These are phyloP conservation scores for Aleiodes leptofemur DNA, from an alignment of 2,888 invertebrate genomes.

Conservation along the genomic window DNA sequence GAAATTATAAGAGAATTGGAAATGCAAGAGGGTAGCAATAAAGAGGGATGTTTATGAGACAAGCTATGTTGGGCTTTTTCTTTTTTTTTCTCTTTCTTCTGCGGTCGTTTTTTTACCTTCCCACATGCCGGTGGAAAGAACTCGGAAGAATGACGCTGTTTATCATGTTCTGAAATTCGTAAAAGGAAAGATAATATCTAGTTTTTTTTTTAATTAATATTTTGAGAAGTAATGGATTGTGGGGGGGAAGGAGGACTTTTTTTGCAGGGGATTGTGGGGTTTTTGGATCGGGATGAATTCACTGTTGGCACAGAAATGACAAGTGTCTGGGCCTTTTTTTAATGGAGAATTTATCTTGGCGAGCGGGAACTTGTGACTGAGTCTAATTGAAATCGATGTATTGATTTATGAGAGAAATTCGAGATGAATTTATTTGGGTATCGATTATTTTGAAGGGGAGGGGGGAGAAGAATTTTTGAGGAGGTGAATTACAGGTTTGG, in stretches of 20 bases:
- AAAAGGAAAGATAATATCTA: too few relatives aligned
- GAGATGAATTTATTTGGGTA: constrained; percentile 55
- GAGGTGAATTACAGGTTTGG: constrained; percentile 11
- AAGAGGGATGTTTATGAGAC: constrained; percentile 74
- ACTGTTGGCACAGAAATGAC: not conserved
- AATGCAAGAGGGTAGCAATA: constrained; percentile 70
- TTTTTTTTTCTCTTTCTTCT: constrained; percentile 21
- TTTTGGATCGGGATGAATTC: constrained; percentile 48
- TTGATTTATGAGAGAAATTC: constrained; percentile 53
- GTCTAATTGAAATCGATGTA: constrained; percentile 58
- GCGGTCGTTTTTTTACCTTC: not conserved
- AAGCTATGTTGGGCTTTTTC: constrained; percentile 58
- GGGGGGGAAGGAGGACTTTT: too few relatives aligned
- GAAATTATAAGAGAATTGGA: constrained; percentile 72
- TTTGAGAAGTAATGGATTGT: too few relatives aligned
- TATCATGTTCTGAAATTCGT: constrained; percentile 68
- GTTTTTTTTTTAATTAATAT: too few relatives aligned
- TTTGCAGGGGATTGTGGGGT: constrained; percentile 42
- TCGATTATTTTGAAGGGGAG: constrained; percentile 49
- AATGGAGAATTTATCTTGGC: not conserved
- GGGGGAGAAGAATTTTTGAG: not conserved
- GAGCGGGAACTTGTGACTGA: not conserved
- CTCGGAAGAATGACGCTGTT: constrained; percentile 67
- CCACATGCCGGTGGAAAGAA: constrained; percentile 12
- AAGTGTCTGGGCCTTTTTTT: not conserved